Percentiles rank a stretch among this genome's conserved stretches.
phyloP scores from a whole-genome alignment of 2,113 vertebrate genomes.

The Zonotrichia leucophrys region DNA sequence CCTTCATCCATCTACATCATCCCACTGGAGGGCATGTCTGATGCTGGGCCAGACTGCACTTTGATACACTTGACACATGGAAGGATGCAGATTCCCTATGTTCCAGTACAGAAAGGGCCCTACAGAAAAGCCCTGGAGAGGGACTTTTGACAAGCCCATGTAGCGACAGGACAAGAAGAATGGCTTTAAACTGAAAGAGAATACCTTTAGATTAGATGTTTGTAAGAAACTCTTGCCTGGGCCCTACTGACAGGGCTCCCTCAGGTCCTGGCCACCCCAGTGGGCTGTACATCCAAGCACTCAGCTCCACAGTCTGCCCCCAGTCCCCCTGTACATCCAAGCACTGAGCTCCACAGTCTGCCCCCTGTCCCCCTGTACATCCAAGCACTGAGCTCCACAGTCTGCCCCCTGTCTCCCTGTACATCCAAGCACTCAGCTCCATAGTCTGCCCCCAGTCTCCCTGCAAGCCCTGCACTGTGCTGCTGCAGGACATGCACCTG shows the following conservation, averaged over 20 bases:
- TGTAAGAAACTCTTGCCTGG: neutral
- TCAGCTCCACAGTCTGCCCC: neutral
- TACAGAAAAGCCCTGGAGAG: neutral
- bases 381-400: neutral
- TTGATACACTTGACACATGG: neutral
- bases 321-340: neutral
- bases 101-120: neutral
- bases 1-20: neutral
- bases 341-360: neutral
- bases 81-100: neutral
- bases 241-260: neutral
- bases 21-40: rapidly evolving
- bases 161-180: neutral
- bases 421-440: neutral
- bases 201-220: neutral
- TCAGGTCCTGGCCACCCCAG: neutral
- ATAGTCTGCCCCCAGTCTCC: too few relatives aligned
- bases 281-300: neutral
- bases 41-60: neutral
- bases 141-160: neutral
- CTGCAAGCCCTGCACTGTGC: rapidly evolving
- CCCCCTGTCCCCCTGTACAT: rapidly evolving
- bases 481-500: neutral
- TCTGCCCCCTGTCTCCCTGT: neutral
- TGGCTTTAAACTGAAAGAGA: neutral